Evolutionary conservation across 2,797 vertebrate genomes (phyloP), one percentile per base, ranked within the genome.

Genomic region (Lophura swinhoii): DNA sequence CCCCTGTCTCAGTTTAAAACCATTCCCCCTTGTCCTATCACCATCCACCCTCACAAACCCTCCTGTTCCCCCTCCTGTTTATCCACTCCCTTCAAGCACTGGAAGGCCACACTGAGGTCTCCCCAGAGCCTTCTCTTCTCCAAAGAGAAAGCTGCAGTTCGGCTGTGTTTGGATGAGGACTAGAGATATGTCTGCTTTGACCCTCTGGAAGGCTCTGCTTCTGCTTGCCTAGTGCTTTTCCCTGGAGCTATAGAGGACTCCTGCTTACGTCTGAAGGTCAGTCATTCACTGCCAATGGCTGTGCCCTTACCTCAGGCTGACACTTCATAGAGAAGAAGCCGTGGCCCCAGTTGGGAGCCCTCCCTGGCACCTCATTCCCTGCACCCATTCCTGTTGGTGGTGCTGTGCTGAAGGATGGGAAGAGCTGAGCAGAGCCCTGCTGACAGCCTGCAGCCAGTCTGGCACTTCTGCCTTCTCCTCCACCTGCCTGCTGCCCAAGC

Each of bases 401-500:
- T 56, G 55, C 29, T 20, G 8, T 10, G 17, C 17, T n/a, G 55
- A 31, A 8, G 18, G 29, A 56, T 21, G 55, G 18, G 55, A 18
- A 31, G 31, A 56, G 55, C 55, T 3, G 31, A 31, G 53, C 53
- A 31, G 29, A 29, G 29, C 53, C 49, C 49, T 51, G 49, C 49
- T 9, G 26, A 14, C 23, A 9, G 49, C 51, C 51, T 29, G 55
- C 55, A 56, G 55, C 55, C 17, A 15, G 17, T 12, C 31, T n/a
- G 31, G 17, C 18, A n/a, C 55, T 56, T n/a, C 18, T 56, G 17
- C 5, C 26, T 79, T 35, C 56, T 63, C 8, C 28, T 37, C 53
- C 26, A 8, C n/a, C 46, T 53, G 24, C 49, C 24, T 15, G 26
- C 49, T 26, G 35, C 26, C 18, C 1, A 0, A 29, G 9, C 51